Base-by-base conservation (phyloP, 1,140 invertebrate genomes). In the Streblospio benedicti region DNA sequence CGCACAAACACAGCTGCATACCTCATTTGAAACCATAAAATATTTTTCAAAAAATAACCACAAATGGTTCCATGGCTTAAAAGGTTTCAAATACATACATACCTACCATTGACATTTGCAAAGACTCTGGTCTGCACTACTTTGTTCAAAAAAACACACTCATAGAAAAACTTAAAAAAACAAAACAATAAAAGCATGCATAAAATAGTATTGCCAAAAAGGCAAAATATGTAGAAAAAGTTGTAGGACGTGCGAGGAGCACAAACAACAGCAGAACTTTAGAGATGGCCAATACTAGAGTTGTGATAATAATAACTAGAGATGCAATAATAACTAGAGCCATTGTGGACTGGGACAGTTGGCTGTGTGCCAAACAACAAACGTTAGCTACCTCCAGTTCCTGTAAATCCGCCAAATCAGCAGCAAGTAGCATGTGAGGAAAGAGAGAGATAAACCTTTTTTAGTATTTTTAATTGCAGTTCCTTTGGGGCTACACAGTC, bases 211-310 rank as follows among this genome's bases (percentile, higher is more conserved):
- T 4, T 25, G 47, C 5, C 27, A 18, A 45, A 25, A 38, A 57
- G 16, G 33, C 5, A n/a, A 53, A 12, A 28, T 30, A 43, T 14
- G 32, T 12, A 20, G 32, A 53, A n/a, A n/a, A n/a, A n/a, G n/a
- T n/a, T n/a, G n/a, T n/a, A n/a, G n/a, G n/a, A n/a, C n/a, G n/a
- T n/a, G n/a, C n/a, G n/a, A n/a, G n/a, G n/a, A n/a, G n/a, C n/a
- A n/a, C n/a, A 25, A 45, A 31, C 55, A 61, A 63, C 52, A 50
- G 59, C 58, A 54, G 63, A 71, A 70, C 69, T 71, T 71, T 70
- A 65, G 69, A 71, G 69, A 71, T 71, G 69, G 69, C 70, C 69
- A 66, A 57, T 27, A 33, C 31, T 56, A 56, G 25, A 38, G 28
- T 3, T 35, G 23, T 47, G 6, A 38, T 27, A 31, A 56, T 45